Conservation (phyloP, 2,113 vertebrate genomes). For the Formicarius rufipectus region DNA sequence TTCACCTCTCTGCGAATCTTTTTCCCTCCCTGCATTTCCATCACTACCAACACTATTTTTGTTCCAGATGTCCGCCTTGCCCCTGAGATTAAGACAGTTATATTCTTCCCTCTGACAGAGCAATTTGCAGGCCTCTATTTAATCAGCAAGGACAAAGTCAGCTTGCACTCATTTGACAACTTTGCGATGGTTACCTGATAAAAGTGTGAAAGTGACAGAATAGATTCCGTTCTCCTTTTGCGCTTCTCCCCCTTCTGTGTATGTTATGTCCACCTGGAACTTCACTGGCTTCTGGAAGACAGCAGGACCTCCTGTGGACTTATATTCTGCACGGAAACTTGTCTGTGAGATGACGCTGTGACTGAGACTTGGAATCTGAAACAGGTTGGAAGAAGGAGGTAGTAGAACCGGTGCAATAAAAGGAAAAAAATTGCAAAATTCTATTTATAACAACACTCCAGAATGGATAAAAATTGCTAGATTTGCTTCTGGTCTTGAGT, state of each 20-base stretch:
- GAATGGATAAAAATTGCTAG: background rate
- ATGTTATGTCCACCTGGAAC: constrained; percentile 99
- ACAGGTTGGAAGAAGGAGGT: background rate
- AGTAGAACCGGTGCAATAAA: background rate
- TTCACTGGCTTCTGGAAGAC: constrained; percentile 99
- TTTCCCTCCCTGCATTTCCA: background rate
- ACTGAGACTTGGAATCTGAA: constrained; percentile 96
- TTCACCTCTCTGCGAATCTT: background rate
- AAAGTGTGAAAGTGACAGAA: constrained; percentile 97
- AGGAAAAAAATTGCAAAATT: background rate
- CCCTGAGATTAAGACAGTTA: background rate
- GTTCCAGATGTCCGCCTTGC: background rate
- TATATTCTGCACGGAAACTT: constrained; percentile 98
- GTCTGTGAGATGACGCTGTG: constrained; percentile 99
- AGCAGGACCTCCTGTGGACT: constrained; percentile 94
- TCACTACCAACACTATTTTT: background rate
- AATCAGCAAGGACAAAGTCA: background rate
- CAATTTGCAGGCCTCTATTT: background rate
- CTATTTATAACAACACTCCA: background rate
- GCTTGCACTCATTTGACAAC: background rate
- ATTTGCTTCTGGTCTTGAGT: background rate
- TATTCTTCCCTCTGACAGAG: background rate
- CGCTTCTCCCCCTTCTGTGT: constrained; percentile 91
- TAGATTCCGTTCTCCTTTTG: constrained; percentile 98
- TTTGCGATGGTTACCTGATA: constrained; percentile 85